Base-by-base conservation (phyloP, 2,797 vertebrate species). In the Mormyrus hasselquistii region DNA sequence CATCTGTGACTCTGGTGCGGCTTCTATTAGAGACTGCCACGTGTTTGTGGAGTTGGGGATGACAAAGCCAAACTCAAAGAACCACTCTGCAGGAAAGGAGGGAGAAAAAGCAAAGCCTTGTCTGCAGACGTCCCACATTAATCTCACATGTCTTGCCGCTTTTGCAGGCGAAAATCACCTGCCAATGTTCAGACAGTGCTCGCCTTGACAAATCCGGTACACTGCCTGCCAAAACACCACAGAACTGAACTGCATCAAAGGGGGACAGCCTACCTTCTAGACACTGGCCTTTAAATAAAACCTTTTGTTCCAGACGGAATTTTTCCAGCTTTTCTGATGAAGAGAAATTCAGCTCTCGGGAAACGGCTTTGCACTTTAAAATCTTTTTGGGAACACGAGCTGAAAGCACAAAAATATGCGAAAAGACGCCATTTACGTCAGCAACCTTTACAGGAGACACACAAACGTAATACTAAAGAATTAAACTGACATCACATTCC, bases 1-100 rank as follows among this genome's bases (percentile, higher is more conserved):
- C 99, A 99, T 99, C 95, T 99, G 98, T 91, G 98, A 99, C 93
- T 99, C 99, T 12, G 99, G 98, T 8, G 99, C 99, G 19, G 99
- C 98, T 93, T 99, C 99, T 96, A 99, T 99, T 95, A 99, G 97
- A 91, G 98, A 99, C 94, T 99, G 99, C 99, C 99, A 99, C 89
- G 99, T 99, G 95, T 99, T 99, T 94, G 98, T 99, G 92, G 99
- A 99, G 94, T 99, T 99, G 73, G 99, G 99, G 92, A 99, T 99
- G 92, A 99, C 98, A 90, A 99, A 99, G 91, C 98, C 98, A 91
- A 99, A 99, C 94, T 99, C 99, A 93, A 99, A 99, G 95, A 99
- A 99, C 98, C 98, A 99, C 90, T 99, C 99, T 99, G 95, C 59
- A 25, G 65, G 44, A 84, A 4, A 50, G n/a, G 19, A n/a, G 16